Evolutionary conservation across 2,888 invertebrate species (phyloP).

Genomic region (Polia nebulosa): DNA sequence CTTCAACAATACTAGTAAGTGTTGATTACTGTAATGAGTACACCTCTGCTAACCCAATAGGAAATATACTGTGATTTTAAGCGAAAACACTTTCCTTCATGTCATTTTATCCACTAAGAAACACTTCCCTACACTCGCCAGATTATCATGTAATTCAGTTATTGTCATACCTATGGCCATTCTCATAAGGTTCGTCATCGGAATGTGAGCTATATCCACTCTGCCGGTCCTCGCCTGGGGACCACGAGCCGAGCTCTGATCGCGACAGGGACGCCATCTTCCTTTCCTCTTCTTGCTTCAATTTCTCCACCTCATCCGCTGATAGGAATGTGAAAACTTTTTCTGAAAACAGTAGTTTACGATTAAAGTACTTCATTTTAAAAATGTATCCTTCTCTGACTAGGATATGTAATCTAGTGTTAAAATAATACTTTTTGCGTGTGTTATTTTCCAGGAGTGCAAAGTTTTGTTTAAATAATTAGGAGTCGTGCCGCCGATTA

Average conservation of each 20-base stretch:
- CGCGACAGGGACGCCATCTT: slow-evolving; percentile 95
- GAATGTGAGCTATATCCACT: slow-evolving; percentile 90
- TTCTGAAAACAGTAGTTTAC: slow-evolving; percentile 87
- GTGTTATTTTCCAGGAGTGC: not conserved
- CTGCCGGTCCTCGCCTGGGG: slow-evolving; percentile 87
- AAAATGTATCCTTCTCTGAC: not conserved
- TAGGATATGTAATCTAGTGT: not conserved
- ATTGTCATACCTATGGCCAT: slow-evolving; percentile 83
- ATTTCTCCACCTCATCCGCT: slow-evolving; percentile 97
- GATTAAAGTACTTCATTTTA: not conserved
- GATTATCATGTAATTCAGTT: too few relatives aligned
- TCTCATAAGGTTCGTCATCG: slow-evolving; percentile 87
- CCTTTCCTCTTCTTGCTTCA: slow-evolving; percentile 98
- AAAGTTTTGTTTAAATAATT: slow-evolving; percentile 8
- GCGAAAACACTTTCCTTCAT: too few relatives aligned
- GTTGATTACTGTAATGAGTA: too few relatives aligned
- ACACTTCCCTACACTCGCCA: too few relatives aligned
- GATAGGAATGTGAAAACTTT: slow-evolving; percentile 98
- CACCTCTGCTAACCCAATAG: too few relatives aligned
- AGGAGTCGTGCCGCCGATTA: not conserved
- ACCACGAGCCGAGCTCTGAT: slow-evolving; percentile 91
- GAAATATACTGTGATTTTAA: too few relatives aligned
- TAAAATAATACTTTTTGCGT: slow-evolving; percentile 3
- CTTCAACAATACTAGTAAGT: too few relatives aligned
- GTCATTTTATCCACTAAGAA: too few relatives aligned